phyloP scores from a whole-genome alignment of 2,113 vertebrate species.

The Xenopus borealis region DNA sequence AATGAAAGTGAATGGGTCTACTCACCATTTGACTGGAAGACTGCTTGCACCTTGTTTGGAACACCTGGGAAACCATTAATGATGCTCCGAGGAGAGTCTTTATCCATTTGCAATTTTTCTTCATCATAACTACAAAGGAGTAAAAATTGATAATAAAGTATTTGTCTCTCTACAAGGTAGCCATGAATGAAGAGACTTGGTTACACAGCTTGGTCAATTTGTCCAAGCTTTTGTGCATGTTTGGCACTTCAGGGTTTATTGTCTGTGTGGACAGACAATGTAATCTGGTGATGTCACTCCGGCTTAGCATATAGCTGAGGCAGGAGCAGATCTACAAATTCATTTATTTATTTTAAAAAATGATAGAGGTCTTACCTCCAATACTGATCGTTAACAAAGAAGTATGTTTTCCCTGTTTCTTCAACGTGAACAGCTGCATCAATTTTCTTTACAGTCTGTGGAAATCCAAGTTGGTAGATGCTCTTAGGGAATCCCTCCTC shows the following conservation, averaged over 20 bases:
- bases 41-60: background rate
- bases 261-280: too few species aligned
- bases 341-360: background rate
- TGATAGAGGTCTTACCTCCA: slow-evolving; percentile 76
- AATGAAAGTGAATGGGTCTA: too few species aligned
- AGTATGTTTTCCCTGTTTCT: slow-evolving; percentile 80
- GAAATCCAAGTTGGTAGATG: slow-evolving; percentile 82
- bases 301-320: too few species aligned
- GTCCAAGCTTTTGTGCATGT: too few species aligned
- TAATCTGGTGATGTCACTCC: too few species aligned
- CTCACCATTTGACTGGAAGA: background rate
- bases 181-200: too few species aligned
- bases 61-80: background rate
- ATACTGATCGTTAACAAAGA: slow-evolving; percentile 81
- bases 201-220: too few species aligned
- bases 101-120: background rate
- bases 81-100: background rate
- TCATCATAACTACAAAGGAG: background rate
- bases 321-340: too few species aligned
- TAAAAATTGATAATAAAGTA: too few species aligned
- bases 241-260: too few species aligned
- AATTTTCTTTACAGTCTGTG: slow-evolving; percentile 73
- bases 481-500: slow-evolving; percentile 81
- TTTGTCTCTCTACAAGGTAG: too few species aligned
- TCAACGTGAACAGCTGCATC: slow-evolving; percentile 83